Percentiles rank a stretch among this genome's conserved stretches.
Conservation (phyloP, 2,113 vertebrate species). For the Murina feae region DNA sequence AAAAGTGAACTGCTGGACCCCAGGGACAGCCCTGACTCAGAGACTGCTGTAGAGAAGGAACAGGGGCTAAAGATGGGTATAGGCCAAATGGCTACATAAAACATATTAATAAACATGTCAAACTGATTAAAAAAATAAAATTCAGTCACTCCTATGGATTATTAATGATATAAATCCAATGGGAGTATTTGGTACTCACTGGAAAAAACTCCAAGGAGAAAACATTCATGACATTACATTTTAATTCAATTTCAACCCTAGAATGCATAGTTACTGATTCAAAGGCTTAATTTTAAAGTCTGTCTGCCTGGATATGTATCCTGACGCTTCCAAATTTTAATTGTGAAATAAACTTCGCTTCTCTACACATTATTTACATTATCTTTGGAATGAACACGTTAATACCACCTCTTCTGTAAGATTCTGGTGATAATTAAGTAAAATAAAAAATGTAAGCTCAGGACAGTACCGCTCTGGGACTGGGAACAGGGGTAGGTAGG, state of each 20-base stretch:
- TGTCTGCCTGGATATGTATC: not conserved
- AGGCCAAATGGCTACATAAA: not conserved
- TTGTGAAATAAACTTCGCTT: not conserved
- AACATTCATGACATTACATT: not conserved
- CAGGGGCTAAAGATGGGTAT: not conserved
- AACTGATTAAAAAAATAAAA: not conserved
- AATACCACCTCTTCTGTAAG: not conserved
- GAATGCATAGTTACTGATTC: not conserved
- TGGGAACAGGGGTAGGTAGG: fast-evolving
- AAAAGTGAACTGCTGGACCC: not conserved
- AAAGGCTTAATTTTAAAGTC: not conserved
- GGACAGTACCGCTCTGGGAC: not conserved
- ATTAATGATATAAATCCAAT: not conserved
- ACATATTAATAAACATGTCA: not conserved
- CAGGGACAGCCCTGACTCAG: not conserved
- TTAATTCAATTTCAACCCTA: not conserved
- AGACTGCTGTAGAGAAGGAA: not conserved
- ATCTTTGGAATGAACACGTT: not conserved
- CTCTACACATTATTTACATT: not conserved
- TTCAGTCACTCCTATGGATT: not conserved
- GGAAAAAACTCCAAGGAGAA: not conserved
- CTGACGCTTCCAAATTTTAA: not conserved
- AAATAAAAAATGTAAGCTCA: not conserved
- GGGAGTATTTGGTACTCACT: not conserved
- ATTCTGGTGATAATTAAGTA: not conserved